Evolutionary conservation across 2,797 vertebrate species (phyloP), one percentile per base, ranked within the genome.

Genomic region (Anomalospiza imberbis): DNA sequence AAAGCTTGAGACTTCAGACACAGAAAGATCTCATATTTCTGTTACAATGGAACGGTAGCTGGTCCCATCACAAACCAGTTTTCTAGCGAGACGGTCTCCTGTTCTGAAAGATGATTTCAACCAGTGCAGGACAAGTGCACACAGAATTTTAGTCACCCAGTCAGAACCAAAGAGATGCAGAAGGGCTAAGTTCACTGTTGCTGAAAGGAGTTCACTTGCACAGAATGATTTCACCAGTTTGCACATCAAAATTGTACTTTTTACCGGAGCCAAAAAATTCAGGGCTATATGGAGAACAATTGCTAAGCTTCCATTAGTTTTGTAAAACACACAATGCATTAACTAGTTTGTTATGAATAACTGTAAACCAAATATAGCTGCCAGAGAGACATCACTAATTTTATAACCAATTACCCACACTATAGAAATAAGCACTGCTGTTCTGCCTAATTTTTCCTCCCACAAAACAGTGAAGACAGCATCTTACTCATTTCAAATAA

Each of bases 91-190:
- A 82, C 2, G 8, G 88, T 74, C 89, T 96, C 88, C 67, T 93
- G 42, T 85, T 96, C 95, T 91, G 73, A 94, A 95, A 94, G 79
- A 88, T 67, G 73, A 94, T 85, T 83, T 93, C 54, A 94, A 55
- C 17, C 54, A 58, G 17, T 78, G 66, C 70, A 89, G 40, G 55
- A 89, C 34, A 83, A 86, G 13, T 10, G 67, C n/a, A 91, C 34
- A 4, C 7, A 26, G 92, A 84, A 54, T 88, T 95, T 73, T 21
- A 84, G 54, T 71, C 83, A 95, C 55, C 63, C n/a, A 85, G 82
- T 88, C 85, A 73, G 66, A 97, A 89, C 2, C 42, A 8, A 25
- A 67, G 85, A 96, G 47, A 58, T 29, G 57, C 14, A 91, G 61
- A 83, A 94, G 32, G 32, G 21, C 40, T 71, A 71, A 75, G 38